These are phyloP conservation scores for Oryctolagus cuniculus DNA, from an alignment of 2,113 vertebrate species.

Conservation along the genomic window DNA sequence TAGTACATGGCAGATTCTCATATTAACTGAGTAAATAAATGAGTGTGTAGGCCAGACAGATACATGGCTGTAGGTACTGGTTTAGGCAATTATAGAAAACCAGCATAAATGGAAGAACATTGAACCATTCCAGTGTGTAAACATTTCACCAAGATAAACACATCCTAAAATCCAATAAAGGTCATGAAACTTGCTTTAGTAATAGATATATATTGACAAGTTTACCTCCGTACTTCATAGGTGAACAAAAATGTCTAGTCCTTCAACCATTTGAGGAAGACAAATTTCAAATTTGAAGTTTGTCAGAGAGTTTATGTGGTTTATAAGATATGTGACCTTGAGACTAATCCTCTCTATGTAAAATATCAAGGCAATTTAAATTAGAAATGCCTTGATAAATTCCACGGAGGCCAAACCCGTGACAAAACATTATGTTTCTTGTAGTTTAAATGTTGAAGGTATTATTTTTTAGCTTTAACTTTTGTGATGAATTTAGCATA, in stretches of 20 bases:
- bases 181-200: slow-evolving; percentile 25
- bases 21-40: not conserved
- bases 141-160: not conserved
- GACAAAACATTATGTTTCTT: slow-evolving; percentile 57
- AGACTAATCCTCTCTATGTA: slow-evolving; percentile 60
- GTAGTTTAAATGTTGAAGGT: slow-evolving; percentile 35
- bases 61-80: not conserved
- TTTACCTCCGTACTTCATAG: slow-evolving; percentile 47
- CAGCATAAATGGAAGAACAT: not conserved
- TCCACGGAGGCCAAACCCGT: slow-evolving; percentile 31
- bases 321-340: slow-evolving; percentile 70
- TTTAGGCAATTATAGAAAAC: not conserved
- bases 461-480: slow-evolving; percentile 38
- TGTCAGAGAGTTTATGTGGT: slow-evolving; percentile 57
- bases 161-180: slow-evolving; percentile 22
- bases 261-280: slow-evolving; percentile 51
- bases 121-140: not conserved
- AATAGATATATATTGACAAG: not conserved
- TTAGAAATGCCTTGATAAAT: slow-evolving; percentile 67
- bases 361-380: slow-evolving; percentile 65
- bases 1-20: not conserved
- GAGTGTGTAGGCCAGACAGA: not conserved
- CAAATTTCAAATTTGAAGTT: slow-evolving; percentile 67
- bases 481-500: slow-evolving; percentile 13
- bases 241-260: slow-evolving; percentile 48